Percentiles rank a stretch among this genome's conserved stretches.
Evolutionary conservation across 2,797 vertebrate genomes (phyloP).

Genomic region (Periparus ater): DNA sequence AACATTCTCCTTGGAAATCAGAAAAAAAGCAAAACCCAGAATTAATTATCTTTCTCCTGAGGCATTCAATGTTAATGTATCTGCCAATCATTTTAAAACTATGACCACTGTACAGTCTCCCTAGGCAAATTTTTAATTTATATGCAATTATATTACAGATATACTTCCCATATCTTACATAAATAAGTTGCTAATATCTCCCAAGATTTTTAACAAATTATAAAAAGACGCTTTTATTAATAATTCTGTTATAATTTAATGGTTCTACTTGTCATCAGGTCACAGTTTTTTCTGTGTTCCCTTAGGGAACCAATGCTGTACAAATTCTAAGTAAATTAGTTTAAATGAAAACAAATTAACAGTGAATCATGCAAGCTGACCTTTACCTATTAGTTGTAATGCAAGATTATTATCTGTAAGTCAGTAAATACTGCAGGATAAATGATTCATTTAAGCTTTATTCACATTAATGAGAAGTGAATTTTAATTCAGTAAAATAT

Average conservation of each 20-base stretch:
- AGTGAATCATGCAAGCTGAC: constrained; percentile 16
- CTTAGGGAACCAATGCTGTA: neutral
- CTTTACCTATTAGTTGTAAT: constrained; percentile 33
- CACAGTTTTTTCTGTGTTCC: neutral
- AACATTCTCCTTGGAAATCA: constrained; percentile 40
- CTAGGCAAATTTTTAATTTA: constrained; percentile 35
- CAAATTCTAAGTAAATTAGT: constrained; percentile 45
- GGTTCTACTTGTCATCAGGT: neutral
- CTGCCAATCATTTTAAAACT: constrained; percentile 47
- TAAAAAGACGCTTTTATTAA: neutral
- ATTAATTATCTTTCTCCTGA: constrained; percentile 39
- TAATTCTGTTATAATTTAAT: constrained; percentile 12
- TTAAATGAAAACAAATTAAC: constrained; percentile 57
- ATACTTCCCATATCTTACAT: constrained; percentile 13
- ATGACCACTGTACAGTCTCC: constrained; percentile 9
- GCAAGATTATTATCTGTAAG: neutral
- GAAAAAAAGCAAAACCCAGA: constrained; percentile 21
- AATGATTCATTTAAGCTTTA: constrained; percentile 32
- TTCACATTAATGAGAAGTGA: neutral
- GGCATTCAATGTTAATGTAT: neutral
- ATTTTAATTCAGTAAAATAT: constrained; percentile 14
- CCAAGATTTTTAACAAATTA: neutral
- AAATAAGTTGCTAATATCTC: constrained; percentile 20
- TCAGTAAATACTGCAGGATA: constrained; percentile 34
- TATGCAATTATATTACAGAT: constrained; percentile 12